A percentile compares a stretch with the other conserved stretches of the same genome.
phyloP scores from a whole-genome alignment of 2,888 invertebrate genomes.

The Drosophila anomelani region DNA sequence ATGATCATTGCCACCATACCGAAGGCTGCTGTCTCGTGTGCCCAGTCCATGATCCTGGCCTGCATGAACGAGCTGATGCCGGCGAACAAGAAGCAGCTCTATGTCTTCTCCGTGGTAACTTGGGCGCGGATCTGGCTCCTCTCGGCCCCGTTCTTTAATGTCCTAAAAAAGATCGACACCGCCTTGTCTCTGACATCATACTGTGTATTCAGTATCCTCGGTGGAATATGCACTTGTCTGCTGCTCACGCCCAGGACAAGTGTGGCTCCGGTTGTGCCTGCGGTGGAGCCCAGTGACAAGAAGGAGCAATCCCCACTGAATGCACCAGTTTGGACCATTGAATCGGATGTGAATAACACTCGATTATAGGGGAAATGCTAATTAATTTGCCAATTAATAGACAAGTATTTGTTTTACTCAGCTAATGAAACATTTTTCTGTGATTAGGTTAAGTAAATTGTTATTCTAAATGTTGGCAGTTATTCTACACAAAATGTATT shows the following conservation, averaged over 20 bases:
- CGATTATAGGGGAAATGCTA: conserved; percentile 47
- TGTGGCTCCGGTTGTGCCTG: conserved; percentile 44
- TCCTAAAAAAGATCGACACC: conserved; percentile 81
- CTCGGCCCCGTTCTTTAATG: conserved; percentile 84
- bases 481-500: conserved; percentile 13
- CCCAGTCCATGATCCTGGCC: conserved; percentile 84
- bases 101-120: conserved; percentile 83
- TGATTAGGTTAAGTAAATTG: conserved; percentile 63
- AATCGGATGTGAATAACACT: conserved; percentile 74
- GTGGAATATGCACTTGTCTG: conserved; percentile 82
- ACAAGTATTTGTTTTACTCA: conserved; percentile 24
- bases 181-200: conserved; percentile 83
- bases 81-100: conserved; percentile 81
- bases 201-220: conserved; percentile 80
- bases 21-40: conserved; percentile 84
- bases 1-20: conserved; percentile 84
- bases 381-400: conserved; percentile 24
- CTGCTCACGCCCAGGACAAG: conserved; percentile 73
- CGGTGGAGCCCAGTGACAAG: conserved; percentile 45
- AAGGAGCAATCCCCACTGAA: conserved; percentile 71
- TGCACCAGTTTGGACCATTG: conserved; percentile 74
- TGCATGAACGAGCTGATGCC: conserved; percentile 84
- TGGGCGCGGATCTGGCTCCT: conserved; percentile 84
- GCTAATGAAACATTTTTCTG: conserved; percentile 62
- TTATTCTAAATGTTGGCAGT: conserved; percentile 24